A percentile compares a stretch with the other conserved stretches of the same genome.
Evolutionary conservation across 2,888 invertebrate genomes (phyloP).

Genomic region (Leptogaster cylindrica): DNA sequence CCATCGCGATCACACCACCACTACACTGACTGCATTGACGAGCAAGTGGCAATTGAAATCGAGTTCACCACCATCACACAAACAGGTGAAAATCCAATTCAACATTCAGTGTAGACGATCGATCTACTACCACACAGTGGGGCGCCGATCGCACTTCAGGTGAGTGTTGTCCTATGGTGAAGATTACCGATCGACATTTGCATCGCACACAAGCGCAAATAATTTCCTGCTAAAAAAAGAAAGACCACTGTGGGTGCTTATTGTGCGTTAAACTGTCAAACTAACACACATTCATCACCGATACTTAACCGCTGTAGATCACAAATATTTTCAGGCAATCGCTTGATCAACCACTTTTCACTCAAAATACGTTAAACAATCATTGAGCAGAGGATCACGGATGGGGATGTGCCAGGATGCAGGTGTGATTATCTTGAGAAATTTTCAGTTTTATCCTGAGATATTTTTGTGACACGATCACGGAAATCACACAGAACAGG

Average conservation of each 20-base stretch:
- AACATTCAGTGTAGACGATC: no score
- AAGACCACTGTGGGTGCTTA: not conserved
- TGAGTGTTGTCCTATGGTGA: conserved; percentile 1
- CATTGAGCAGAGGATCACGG: not conserved
- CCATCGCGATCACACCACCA: not conserved
- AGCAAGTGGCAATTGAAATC: not conserved
- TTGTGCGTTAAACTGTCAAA: conserved; percentile 5
- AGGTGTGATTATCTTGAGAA: not conserved
- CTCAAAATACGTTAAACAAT: not conserved
- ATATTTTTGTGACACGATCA: conserved; percentile 7
- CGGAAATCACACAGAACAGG: not conserved
- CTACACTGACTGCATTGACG: not conserved
- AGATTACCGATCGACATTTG: not conserved
- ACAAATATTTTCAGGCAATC: conserved; percentile 6
- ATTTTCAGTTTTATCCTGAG: not conserved
- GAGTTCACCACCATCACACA: no score
- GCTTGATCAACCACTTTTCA: conserved; percentile 5
- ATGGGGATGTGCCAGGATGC: not conserved
- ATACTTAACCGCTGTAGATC: not conserved
- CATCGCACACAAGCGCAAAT: not conserved
- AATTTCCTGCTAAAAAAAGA: not conserved
- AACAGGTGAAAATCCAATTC: no score
- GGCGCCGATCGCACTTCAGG: no score
- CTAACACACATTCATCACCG: conserved; percentile 5
- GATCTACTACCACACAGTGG: no score